Conservation (phyloP, 1,140 invertebrate species). For the Neodiprion pinetum region DNA sequence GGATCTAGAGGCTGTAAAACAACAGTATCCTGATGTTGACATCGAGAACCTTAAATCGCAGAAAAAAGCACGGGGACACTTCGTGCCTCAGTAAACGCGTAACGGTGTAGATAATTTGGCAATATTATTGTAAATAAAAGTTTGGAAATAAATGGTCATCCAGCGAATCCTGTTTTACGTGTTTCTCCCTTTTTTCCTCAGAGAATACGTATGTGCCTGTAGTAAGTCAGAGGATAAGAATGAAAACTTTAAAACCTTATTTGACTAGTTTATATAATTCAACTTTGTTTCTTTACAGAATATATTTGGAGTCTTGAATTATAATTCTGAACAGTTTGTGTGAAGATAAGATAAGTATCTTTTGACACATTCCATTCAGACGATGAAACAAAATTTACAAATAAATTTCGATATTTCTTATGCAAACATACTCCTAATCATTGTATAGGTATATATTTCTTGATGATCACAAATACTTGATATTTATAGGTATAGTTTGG, state of each 20-base stretch:
- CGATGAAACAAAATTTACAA: too few species aligned
- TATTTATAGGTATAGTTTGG: background rate
- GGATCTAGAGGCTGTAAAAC: conserved; percentile 73
- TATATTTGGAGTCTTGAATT: background rate
- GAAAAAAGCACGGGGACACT: conserved; percentile 69
- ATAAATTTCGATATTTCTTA: too few species aligned
- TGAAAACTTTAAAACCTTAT: background rate
- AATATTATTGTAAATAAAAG: conserved; percentile 1
- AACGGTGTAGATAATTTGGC: background rate
- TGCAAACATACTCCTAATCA: background rate
- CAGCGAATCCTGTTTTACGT: too few species aligned
- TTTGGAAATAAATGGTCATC: background rate
- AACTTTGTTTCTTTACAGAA: background rate
- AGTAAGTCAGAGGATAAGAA: background rate
- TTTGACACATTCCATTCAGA: too few species aligned
- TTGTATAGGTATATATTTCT: background rate
- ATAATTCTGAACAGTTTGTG: background rate
- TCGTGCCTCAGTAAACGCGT: conserved; percentile 56
- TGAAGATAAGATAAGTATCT: too few species aligned
- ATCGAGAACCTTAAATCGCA: conserved; percentile 68
- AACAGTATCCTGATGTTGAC: conserved; percentile 79
- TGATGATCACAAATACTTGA: background rate
- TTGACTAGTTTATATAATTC: conserved; percentile 1
- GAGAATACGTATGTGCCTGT: too few species aligned
- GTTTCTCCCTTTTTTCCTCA: too few species aligned